Conservation (phyloP, 1,140 invertebrate species). For the Aphelenchoides avenae region DNA sequence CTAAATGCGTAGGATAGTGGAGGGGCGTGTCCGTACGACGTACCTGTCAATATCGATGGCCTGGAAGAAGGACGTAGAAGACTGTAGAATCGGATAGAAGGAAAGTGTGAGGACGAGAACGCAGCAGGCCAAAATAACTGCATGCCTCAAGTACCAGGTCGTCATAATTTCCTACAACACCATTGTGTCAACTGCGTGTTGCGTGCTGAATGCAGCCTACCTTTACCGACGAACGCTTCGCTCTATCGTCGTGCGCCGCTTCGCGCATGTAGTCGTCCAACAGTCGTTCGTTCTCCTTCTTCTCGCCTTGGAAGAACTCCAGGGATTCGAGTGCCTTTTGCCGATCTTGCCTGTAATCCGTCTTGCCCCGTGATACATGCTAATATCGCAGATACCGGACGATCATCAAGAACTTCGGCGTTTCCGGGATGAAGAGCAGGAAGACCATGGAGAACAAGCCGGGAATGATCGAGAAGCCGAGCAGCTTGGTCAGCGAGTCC, state of each 20-base stretch:
- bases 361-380: background rate
- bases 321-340: slow-evolving; percentile 37
- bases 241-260: slow-evolving; percentile 23
- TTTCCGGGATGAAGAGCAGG: slow-evolving; percentile 47
- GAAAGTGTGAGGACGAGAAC: slow-evolving; percentile 45
- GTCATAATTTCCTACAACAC: slow-evolving; percentile 37
- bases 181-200: background rate
- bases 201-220: slow-evolving; percentile 1
- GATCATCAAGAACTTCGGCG: slow-evolving; percentile 48
- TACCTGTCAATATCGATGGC: slow-evolving; percentile 28
- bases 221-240: slow-evolving; percentile 36
- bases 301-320: slow-evolving; percentile 42
- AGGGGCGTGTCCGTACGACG: background rate
- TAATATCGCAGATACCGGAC: slow-evolving; percentile 15
- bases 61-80: slow-evolving; percentile 44
- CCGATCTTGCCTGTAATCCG: slow-evolving; percentile 31
- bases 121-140: slow-evolving; percentile 38
- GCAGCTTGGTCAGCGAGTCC: slow-evolving; percentile 34
- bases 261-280: slow-evolving; percentile 37
- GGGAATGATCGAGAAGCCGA: slow-evolving; percentile 40
- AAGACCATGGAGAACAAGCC: slow-evolving; percentile 37
- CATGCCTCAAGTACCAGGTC: slow-evolving; percentile 46
- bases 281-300: slow-evolving; percentile 40
- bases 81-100: slow-evolving; percentile 50
- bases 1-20: slow-evolving; percentile 28